phyloP scores from a whole-genome alignment of 2,888 invertebrate species.

The Hypolimnas misippus region DNA sequence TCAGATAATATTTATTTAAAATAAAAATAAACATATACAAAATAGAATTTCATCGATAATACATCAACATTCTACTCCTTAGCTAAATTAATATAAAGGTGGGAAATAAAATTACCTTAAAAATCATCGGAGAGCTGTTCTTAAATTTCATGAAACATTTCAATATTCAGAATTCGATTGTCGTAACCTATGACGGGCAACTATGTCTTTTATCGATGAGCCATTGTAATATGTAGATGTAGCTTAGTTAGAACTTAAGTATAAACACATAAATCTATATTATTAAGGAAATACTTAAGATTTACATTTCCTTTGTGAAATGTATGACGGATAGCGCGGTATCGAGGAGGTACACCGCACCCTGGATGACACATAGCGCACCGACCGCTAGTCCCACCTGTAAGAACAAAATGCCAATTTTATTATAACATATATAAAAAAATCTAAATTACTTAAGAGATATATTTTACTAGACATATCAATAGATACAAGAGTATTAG shows the following conservation, averaged over 20 bases:
- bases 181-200: background rate
- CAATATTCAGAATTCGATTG: background rate
- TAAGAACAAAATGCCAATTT: constrained; percentile 41
- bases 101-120: constrained; percentile 30
- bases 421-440: too few relatives aligned
- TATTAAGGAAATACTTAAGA: constrained; percentile 21
- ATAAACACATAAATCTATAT: constrained; percentile 20
- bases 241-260: constrained; percentile 14
- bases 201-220: background rate
- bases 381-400: constrained; percentile 92
- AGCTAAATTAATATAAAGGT: constrained; percentile 36
- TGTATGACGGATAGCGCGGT: constrained; percentile 90
- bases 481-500: constrained; percentile 7
- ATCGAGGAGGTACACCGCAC: constrained; percentile 91
- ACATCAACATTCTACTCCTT: constrained; percentile 20
- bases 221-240: constrained; percentile 1
- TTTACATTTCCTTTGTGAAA: constrained; percentile 87
- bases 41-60: constrained; percentile 17
- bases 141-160: background rate
- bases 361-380: constrained; percentile 90
- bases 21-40: constrained; percentile 32
- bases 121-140: constrained; percentile 32
- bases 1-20: constrained; percentile 32
- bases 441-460: too few relatives aligned
- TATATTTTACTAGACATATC: background rate